Conservation (phyloP, 2,888 invertebrate species). For the Amblyjoppa fuscipennis region DNA sequence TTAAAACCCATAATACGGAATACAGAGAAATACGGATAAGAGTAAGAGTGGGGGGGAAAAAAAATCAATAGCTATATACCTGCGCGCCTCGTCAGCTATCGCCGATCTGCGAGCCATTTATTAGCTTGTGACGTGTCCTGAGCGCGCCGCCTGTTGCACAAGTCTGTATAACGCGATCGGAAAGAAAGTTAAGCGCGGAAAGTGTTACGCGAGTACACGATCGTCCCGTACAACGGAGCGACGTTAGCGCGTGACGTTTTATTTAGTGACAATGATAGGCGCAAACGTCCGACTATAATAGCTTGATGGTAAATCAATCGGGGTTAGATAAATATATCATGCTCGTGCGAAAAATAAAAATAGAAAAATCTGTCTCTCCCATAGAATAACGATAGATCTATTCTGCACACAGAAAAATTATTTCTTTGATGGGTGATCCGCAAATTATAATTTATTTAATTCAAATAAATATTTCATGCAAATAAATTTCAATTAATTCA, state of each 20-base stretch:
- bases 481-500: too few relatives aligned
- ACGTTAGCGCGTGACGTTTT: not conserved
- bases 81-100: not conserved
- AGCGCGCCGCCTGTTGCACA: conserved; percentile 59
- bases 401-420: not conserved
- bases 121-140: conserved; percentile 50
- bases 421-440: too few relatives aligned
- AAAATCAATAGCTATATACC: not conserved
- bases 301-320: not conserved
- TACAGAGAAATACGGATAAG: not conserved
- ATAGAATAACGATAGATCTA: not conserved
- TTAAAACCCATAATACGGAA: conserved; percentile 1
- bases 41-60: not conserved
- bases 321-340: not conserved
- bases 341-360: not conserved
- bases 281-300: not conserved
- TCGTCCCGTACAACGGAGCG: not conserved
- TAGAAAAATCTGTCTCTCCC: too few relatives aligned
- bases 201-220: conserved; percentile 72
- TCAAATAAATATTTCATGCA: too few relatives aligned
- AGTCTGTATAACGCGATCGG: conserved; percentile 58
- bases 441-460: not conserved
- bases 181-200: conserved; percentile 74
- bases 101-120: conserved; percentile 38
- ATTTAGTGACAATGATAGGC: not conserved